Evolutionary conservation across 2,113 vertebrate species (phyloP).

Genomic region (Condylura cristata): DNA sequence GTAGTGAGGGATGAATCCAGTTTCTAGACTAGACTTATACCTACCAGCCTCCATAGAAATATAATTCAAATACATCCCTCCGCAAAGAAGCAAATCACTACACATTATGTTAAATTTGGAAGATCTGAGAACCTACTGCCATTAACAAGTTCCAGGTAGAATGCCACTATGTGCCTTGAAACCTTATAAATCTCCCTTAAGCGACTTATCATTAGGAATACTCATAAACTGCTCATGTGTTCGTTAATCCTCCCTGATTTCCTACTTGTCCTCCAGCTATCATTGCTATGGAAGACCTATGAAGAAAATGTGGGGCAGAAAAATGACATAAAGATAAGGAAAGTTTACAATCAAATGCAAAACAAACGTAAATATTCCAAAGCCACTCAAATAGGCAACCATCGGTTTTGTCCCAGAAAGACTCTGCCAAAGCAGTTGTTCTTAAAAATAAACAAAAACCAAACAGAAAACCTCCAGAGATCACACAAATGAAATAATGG

Average conservation of each 20-base stretch:
- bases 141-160: background rate
- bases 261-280: background rate
- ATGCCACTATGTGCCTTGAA: background rate
- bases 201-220: background rate
- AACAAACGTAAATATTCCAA: slow-evolving; percentile 3
- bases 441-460: background rate
- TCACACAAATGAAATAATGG: background rate
- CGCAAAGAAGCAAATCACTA: background rate
- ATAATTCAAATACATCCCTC: background rate
- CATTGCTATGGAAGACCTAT: background rate
- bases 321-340: background rate
- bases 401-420: background rate
- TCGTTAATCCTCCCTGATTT: slow-evolving; percentile 33
- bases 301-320: background rate
- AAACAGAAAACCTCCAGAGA: background rate
- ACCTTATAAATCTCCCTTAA: background rate
- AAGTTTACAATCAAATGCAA: background rate
- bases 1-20: background rate
- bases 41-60: background rate
- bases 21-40: background rate
- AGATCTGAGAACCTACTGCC: background rate
- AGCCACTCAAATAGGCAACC: background rate
- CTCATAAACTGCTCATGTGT: background rate
- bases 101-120: background rate
- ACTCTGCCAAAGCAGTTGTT: background rate